Evolutionary conservation across 2,797 vertebrate species (phyloP), one percentile per base, ranked within the genome.

Genomic region (Clangula hyemalis): DNA sequence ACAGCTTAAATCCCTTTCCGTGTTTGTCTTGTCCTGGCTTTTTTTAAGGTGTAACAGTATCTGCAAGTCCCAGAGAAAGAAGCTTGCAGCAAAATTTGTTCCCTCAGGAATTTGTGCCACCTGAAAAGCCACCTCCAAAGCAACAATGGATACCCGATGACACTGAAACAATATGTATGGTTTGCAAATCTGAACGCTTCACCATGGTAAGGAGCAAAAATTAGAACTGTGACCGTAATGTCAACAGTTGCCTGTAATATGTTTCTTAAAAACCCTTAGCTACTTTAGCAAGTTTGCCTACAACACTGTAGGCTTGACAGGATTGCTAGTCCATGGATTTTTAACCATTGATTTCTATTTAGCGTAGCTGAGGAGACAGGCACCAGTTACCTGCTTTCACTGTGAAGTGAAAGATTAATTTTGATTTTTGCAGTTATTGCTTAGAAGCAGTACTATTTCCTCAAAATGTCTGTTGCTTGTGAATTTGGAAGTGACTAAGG

Each of bases 121-220:
- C 99, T 4, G 98, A 98, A 12, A 98, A 98, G 73, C 98, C 98
- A 0, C 99, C 99, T 3, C 97, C 97, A 51, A 98, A 98, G 77
- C 98, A 99, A 75, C 98, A 99, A 85, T 99, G 99, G 99, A 98
- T 99, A 76, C 99, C 99, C 3, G 99, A 99, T 96, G 98, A 98
- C 79, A 98, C 98, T 36, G 98, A 98, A 93, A 98, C 94, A 0
- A 87, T 98, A 65, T 99, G 99, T 97, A 99, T 99, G 99, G 98
- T 99, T 90, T 99, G 99, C 97, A 98, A 97, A 96, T 98, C 98
- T 1, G 99, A 99, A 93, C 98, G 98, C 62, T 99, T 99, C 95
- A 99, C 99, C 64, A 99, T 99, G 99, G 99, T 99, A 97, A 98
- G 99, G 53, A 34, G 34, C 30, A 30, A 41, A 71, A 86, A 4